Conservation (phyloP, 2,888 invertebrate species). For the Antheraea yamamai region DNA sequence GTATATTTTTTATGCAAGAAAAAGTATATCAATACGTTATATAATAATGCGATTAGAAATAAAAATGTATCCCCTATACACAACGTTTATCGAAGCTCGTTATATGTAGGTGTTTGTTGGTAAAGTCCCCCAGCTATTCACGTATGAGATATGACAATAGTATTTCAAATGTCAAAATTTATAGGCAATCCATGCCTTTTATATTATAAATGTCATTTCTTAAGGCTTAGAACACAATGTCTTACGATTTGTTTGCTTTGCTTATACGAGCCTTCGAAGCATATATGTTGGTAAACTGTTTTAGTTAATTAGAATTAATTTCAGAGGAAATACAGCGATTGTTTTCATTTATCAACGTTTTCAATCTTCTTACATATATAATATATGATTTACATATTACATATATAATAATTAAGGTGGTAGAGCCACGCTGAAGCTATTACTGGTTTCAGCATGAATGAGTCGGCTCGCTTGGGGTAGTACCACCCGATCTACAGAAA, state of each 20-base stretch:
- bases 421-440: no score
- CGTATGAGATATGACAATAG: neutral
- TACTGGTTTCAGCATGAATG: no score
- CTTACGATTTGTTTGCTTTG: neutral
- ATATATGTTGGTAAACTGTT: neutral
- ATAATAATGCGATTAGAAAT: neutral
- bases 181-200: neutral
- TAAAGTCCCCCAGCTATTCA: neutral
- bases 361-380: neutral
- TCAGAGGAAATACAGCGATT: no score
- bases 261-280: no score
- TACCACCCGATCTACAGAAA: no score
- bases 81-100: neutral
- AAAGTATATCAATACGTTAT: neutral
- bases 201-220: neutral
- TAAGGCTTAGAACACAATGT: neutral
- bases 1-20: neutral
- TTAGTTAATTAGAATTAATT: neutral
- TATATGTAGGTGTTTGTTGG: neutral
- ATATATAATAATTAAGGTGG: no score
- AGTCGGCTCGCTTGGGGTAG: no score
- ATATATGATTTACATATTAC: no score
- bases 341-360: neutral
- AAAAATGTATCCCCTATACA: neutral
- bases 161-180: conserved; percentile 1